Conservation (phyloP, 2,888 invertebrate genomes). For the Amorpha juglandis region DNA sequence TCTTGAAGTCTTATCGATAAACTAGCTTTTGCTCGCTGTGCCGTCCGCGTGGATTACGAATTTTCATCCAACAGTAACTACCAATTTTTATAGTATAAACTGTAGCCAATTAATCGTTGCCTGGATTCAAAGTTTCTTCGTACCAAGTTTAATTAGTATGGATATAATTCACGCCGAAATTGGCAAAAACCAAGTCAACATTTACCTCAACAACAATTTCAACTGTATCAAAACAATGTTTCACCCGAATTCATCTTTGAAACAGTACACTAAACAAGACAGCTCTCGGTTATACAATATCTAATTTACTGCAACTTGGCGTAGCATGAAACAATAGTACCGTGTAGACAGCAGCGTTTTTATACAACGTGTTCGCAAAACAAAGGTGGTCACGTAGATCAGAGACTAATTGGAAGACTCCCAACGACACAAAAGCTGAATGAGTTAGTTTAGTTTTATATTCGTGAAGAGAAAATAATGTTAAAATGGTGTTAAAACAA, state of each 20-base stretch:
- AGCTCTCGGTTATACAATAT: slow-evolving; percentile 3
- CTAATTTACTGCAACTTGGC: slow-evolving; percentile 8
- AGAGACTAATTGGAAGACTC: slow-evolving; percentile 49
- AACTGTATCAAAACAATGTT: background rate
- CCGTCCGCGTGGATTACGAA: too few relatives aligned
- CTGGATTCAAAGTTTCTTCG: too few relatives aligned
- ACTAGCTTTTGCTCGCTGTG: too few relatives aligned
- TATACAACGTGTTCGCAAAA: slow-evolving; percentile 45
- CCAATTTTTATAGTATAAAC: too few relatives aligned
- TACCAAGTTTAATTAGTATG: too few relatives aligned
- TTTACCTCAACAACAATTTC: background rate
- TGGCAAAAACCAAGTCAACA: background rate
- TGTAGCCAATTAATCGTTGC: too few relatives aligned
- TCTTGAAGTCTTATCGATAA: too few relatives aligned
- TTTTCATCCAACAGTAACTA: too few relatives aligned
- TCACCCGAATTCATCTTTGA: background rate
- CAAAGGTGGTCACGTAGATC: slow-evolving; percentile 47
- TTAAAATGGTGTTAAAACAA: slow-evolving; percentile 13
- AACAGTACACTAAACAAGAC: slow-evolving; percentile 12
- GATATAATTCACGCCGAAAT: too few relatives aligned
- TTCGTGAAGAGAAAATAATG: slow-evolving; percentile 25
- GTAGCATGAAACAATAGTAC: background rate
- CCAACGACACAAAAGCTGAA: slow-evolving; percentile 25
- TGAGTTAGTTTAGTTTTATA: slow-evolving; percentile 24
- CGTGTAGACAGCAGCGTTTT: slow-evolving; percentile 38